Conservation (phyloP, 1,140 invertebrate genomes). For the Trichogramma pretiosum region DNA sequence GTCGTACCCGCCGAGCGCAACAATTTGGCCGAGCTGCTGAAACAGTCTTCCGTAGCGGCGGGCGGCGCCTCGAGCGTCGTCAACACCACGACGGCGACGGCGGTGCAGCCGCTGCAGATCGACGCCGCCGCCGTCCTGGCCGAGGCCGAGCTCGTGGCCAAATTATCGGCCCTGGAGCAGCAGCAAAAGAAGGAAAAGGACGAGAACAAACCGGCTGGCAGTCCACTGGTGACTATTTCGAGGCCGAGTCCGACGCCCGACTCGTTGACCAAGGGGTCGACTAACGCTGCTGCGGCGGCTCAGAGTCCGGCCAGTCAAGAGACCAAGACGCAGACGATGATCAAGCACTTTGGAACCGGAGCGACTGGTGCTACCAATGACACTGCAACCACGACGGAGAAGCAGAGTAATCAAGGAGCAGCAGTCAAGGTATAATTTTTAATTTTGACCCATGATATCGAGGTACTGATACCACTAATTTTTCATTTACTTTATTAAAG, state of each 20-base stretch:
- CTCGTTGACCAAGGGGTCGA: not conserved
- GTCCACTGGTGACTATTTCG: too few relatives aligned
- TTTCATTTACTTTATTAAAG: too few relatives aligned
- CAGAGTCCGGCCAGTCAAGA: not conserved
- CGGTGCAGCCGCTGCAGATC: conserved; percentile 37
- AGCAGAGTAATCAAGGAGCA: not conserved
- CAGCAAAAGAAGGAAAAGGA: conserved; percentile 9
- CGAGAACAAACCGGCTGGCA: not conserved
- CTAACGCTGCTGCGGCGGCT: not conserved
- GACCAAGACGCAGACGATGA: conserved; percentile 10
- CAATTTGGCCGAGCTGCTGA: conserved; percentile 29
- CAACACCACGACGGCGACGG: conserved; percentile 38
- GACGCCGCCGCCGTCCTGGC: conserved; percentile 23
- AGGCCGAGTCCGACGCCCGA: too few relatives aligned
- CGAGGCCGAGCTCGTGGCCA: conserved; percentile 8
- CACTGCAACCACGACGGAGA: not conserved
- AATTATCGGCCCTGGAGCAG: conserved; percentile 6
- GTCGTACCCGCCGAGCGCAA: conserved; percentile 9
- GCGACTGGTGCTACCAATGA: not conserved
- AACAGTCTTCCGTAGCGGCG: conserved; percentile 29
- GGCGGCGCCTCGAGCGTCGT: conserved; percentile 40
- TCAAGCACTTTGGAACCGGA: conserved; percentile 11
- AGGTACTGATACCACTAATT: too few relatives aligned
- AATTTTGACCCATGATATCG: too few relatives aligned
- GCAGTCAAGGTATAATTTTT: too few relatives aligned